phyloP scores from a whole-genome alignment of 2,888 invertebrate species.

The Penaeus monodon region DNA sequence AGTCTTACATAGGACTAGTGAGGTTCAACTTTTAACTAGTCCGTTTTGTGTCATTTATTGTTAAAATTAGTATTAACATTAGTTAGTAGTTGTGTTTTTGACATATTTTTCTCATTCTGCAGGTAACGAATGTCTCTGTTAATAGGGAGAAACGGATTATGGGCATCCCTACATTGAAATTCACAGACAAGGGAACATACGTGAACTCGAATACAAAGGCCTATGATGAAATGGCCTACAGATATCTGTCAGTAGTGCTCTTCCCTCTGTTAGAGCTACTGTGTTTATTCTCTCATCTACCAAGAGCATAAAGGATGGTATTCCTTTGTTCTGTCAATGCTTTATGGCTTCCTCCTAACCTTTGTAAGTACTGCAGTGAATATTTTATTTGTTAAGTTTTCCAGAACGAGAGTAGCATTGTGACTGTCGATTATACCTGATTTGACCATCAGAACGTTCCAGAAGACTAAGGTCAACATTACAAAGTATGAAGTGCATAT shows the following conservation, averaged over 20 bases:
- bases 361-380: slow-evolving; percentile 74
- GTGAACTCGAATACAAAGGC: slow-evolving; percentile 91
- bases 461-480: no score
- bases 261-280: slow-evolving; percentile 96
- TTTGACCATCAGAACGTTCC: no score
- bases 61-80: no score
- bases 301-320: slow-evolving; percentile 99
- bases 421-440: no score
- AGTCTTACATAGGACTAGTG: no score
- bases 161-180: slow-evolving; percentile 85
- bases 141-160: slow-evolving; percentile 81
- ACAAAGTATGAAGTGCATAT: no score
- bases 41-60: no score
- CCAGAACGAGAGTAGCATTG: no score
- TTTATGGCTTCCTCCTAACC: slow-evolving; percentile 96
- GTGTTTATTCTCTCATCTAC: slow-evolving; percentile 84
- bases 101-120: slow-evolving; percentile 16
- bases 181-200: slow-evolving; percentile 96
- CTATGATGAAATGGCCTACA: slow-evolving; percentile 95
- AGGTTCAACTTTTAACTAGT: no score
- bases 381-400: background rate
- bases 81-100: no score
- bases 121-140: slow-evolving; percentile 84
- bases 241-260: slow-evolving; percentile 94
- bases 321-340: slow-evolving; percentile 94